Evolutionary conservation across 2,113 vertebrate genomes (phyloP).

Genomic region (Archilochus colubris): DNA sequence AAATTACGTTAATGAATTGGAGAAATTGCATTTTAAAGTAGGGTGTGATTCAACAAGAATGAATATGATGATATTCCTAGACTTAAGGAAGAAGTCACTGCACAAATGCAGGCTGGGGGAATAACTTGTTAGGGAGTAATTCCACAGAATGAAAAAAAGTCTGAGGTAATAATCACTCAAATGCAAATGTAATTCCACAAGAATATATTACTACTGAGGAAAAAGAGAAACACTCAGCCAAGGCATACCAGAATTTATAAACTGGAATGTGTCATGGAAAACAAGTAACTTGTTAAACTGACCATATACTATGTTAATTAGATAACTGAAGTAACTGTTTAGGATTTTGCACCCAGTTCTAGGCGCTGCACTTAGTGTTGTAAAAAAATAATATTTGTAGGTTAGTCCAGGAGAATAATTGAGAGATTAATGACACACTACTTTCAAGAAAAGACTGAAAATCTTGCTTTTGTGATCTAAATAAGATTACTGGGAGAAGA

Average conservation of each 20-base stretch:
- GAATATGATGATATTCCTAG: neutral
- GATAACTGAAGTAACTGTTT: neutral
- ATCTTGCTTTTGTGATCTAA: neutral
- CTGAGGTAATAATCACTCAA: accelerated
- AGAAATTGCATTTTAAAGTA: neutral
- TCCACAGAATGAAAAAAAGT: neutral
- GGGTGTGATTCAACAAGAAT: neutral
- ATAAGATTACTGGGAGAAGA: neutral
- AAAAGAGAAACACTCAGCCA: neutral
- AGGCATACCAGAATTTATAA: neutral
- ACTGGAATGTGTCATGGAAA: neutral
- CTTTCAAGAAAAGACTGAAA: neutral
- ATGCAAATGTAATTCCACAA: neutral
- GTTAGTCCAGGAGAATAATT: neutral
- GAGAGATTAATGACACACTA: neutral
- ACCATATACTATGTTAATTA: neutral
- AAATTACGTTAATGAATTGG: neutral
- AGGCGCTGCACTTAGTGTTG: neutral
- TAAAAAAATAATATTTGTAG: neutral
- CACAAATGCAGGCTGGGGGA: neutral
- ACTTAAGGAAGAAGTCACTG: neutral
- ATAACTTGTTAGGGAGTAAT: neutral
- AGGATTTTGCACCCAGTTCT: neutral
- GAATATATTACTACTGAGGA: neutral
- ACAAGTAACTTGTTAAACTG: neutral